phyloP scores from a whole-genome alignment of 2,113 vertebrate genomes.

The Fregetta grallaria region DNA sequence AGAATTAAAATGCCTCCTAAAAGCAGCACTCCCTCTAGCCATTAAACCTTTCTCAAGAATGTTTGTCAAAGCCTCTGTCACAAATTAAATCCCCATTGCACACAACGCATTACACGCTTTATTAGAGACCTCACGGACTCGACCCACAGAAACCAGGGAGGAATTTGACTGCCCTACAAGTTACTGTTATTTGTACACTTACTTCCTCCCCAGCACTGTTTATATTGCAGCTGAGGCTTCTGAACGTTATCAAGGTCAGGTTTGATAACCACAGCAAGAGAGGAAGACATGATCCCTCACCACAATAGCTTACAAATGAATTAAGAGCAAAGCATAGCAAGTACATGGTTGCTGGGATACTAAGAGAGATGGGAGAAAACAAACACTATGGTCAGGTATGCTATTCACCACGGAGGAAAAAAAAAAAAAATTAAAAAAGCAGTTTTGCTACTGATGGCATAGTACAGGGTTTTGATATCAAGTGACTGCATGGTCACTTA shows the following conservation, averaged over 20 bases:
- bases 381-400: not conserved
- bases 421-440: not conserved
- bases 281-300: not conserved
- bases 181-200: not conserved
- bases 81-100: not conserved
- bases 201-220: not conserved
- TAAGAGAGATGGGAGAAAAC: not conserved
- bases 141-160: not conserved
- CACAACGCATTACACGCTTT: not conserved
- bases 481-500: not conserved
- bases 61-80: not conserved
- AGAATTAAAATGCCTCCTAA: not conserved
- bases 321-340: not conserved
- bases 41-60: not conserved
- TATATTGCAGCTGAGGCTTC: not conserved
- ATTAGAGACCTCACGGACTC: not conserved
- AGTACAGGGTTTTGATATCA: not conserved
- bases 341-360: constrained; percentile 27
- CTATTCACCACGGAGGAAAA: not conserved
- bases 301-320: not conserved
- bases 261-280: not conserved
- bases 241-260: constrained; percentile 13
- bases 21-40: not conserved
- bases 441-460: not conserved
- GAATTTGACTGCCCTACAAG: not conserved